Evolutionary conservation across 1,140 invertebrate genomes (phyloP).

Genomic region (Zaprionus davidi): DNA sequence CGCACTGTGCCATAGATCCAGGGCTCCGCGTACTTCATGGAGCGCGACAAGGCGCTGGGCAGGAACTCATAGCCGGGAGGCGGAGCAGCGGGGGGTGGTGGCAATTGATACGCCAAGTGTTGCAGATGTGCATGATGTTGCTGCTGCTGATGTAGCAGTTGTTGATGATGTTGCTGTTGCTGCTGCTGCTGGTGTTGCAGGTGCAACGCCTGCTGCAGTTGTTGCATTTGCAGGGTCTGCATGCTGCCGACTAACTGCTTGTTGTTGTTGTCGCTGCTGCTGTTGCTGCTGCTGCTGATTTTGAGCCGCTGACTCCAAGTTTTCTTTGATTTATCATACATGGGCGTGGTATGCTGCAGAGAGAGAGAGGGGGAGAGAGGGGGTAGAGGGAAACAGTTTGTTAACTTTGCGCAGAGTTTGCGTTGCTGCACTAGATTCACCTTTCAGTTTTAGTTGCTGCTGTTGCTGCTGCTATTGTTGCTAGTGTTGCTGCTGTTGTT

Average conservation of each 20-base stretch:
- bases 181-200: constrained; percentile 59
- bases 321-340: constrained; percentile 85
- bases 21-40: constrained; percentile 92
- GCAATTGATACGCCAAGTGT: constrained; percentile 65
- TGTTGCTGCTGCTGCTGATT: constrained; percentile 81
- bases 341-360: constrained; percentile 59
- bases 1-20: constrained; percentile 92
- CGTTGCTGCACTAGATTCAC: constrained; percentile 27
- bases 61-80: constrained; percentile 69
- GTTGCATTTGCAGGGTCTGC: constrained; percentile 72
- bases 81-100: constrained; percentile 35
- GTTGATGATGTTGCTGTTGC: constrained; percentile 45
- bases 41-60: constrained; percentile 88
- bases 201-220: constrained; percentile 62
- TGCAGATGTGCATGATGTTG: constrained; percentile 46
- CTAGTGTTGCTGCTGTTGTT: constrained; percentile 35
- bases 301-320: constrained; percentile 85
- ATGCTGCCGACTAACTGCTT: constrained; percentile 64
- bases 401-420: constrained; percentile 8
- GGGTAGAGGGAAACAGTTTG: neutral
- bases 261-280: constrained; percentile 22
- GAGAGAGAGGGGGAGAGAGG: neutral
- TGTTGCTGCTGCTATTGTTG: constrained; percentile 22
- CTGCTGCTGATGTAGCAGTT: constrained; percentile 47
- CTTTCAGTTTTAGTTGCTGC: constrained; percentile 54